A percentile compares a stretch with the other conserved stretches of the same genome.
Conservation (phyloP, 2,797 vertebrate genomes). For the Anableps anableps region DNA sequence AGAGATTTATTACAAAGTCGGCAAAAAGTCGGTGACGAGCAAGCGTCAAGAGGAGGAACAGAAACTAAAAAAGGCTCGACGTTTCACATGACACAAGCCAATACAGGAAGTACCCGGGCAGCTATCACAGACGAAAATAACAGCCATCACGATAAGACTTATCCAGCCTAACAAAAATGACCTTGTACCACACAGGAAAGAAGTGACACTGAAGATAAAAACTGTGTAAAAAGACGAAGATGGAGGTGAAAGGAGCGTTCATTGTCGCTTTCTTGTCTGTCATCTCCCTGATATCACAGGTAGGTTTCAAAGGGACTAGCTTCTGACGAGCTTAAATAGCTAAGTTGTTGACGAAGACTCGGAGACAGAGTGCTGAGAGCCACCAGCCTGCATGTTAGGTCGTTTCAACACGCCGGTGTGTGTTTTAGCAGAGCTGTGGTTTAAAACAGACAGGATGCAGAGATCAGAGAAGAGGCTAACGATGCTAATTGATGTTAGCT, state of each 20-base stretch:
- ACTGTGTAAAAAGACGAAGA: not conserved
- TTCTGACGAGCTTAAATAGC: constrained; percentile 1
- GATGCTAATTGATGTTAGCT: not conserved
- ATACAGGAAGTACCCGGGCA: constrained; percentile 57
- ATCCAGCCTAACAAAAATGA: constrained; percentile 12
- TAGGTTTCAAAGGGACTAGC: constrained; percentile 36
- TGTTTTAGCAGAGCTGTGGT: not conserved
- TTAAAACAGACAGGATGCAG: too few relatives aligned
- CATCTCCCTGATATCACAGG: constrained; percentile 55
- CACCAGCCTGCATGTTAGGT: not conserved
- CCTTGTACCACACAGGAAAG: not conserved
- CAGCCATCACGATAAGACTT: not conserved
- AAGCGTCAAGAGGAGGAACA: constrained; percentile 15
- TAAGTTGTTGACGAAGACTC: not conserved
- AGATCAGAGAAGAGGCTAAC: not conserved
- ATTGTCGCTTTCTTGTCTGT: constrained; percentile 45
- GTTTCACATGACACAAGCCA: constrained; percentile 39
- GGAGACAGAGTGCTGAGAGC: not conserved
- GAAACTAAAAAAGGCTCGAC: constrained; percentile 22
- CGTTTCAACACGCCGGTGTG: accelerated
- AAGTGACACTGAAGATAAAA: not conserved
- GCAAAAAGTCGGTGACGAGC: not conserved
- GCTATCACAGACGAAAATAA: not conserved
- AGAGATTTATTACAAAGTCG: not conserved
- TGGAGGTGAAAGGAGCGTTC: constrained; percentile 54